Conservation (phyloP, 2,113 vertebrate species). For the Orthonyx spaldingii region DNA sequence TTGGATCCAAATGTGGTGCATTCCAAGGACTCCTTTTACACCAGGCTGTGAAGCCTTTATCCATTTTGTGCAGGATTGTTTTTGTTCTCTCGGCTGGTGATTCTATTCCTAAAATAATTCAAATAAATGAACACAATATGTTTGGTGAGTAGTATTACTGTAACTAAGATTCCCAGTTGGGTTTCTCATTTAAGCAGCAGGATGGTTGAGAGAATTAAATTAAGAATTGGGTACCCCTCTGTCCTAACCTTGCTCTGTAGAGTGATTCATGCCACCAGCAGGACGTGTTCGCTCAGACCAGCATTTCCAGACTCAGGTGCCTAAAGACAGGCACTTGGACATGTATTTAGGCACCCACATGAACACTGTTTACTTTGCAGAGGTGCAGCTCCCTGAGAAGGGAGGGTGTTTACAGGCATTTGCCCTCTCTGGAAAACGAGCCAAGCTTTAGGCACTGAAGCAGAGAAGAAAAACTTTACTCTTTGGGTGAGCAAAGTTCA, state of each 20-base stretch:
- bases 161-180: conserved; percentile 28
- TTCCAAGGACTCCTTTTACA: not conserved
- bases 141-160: conserved; percentile 16
- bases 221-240: not conserved
- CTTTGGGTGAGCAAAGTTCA: not conserved
- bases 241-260: not conserved
- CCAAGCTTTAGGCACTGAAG: not conserved
- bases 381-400: not conserved
- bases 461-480: not conserved
- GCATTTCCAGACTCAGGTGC: not conserved
- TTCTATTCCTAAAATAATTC: conserved; percentile 19
- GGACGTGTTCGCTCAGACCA: not conserved
- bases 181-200: conserved; percentile 26
- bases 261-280: not conserved
- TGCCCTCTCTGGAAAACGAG: not conserved
- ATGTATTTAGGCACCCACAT: not conserved
- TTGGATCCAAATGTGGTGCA: not conserved
- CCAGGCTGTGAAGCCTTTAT: not conserved
- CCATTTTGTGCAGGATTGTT: not conserved
- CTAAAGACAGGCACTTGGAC: not conserved
- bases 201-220: conserved; percentile 10
- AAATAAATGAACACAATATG: conserved; percentile 6
- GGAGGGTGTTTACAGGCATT: not conserved
- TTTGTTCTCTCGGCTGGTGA: not conserved
- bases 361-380: not conserved